A percentile compares a stretch with the other conserved stretches of the same genome.
These are phyloP conservation scores for Lacanobia oleracea DNA, from an alignment of 2,888 invertebrate species.

Conservation along the genomic window DNA sequence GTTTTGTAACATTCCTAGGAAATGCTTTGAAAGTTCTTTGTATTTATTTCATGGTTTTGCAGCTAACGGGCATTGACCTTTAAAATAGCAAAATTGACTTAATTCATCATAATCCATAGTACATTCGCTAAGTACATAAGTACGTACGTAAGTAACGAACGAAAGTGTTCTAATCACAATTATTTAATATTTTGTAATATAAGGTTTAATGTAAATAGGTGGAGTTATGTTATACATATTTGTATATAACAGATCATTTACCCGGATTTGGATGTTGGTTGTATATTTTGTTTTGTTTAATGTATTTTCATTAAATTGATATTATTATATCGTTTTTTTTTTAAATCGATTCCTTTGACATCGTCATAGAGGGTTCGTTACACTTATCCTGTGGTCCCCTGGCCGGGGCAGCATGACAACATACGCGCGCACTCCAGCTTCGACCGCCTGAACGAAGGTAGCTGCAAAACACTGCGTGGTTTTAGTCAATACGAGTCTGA, in stretches of 20 bases:
- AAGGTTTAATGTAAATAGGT: slow-evolving; percentile 33
- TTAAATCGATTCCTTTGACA: background rate
- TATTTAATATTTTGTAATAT: slow-evolving; percentile 11
- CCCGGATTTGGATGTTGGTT: slow-evolving; percentile 48
- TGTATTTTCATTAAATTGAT: slow-evolving; percentile 55
- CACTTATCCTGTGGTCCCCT: no score
- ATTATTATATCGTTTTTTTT: slow-evolving; percentile 28
- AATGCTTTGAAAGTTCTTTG: background rate
- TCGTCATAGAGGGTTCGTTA: no score
- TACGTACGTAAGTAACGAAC: slow-evolving; percentile 22
- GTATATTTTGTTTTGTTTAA: slow-evolving; percentile 54
- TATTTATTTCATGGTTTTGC: background rate
- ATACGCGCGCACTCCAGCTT: no score
- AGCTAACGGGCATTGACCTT: no score
- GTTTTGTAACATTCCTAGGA: background rate
- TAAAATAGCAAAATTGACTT: background rate
- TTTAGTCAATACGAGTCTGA: no score
- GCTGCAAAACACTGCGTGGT: no score
- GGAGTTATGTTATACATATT: slow-evolving; percentile 23
- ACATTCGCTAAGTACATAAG: slow-evolving; percentile 9
- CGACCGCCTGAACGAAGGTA: no score
- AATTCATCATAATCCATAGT: slow-evolving; percentile 3
- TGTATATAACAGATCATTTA: slow-evolving; percentile 48
- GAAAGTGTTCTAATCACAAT: slow-evolving; percentile 33
- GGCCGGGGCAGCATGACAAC: no score